Base-by-base conservation (phyloP, 2,888 invertebrate genomes). In the Phortica okadai region DNA sequence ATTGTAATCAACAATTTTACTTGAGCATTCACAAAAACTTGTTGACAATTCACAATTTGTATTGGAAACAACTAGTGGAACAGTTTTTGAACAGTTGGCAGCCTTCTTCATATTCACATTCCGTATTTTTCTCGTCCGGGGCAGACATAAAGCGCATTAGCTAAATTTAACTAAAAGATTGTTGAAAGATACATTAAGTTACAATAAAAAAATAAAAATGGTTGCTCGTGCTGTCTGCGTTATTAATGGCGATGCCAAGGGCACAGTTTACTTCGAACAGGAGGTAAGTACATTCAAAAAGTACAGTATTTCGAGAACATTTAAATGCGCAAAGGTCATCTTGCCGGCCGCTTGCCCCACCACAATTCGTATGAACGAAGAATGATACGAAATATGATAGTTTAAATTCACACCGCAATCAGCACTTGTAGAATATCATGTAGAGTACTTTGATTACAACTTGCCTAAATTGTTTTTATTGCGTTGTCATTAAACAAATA, bases 211-310 rank as follows among this genome's bases (percentile, higher is more conserved):
- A 70, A 70, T 25, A 54, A 90, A 88, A 85, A 94, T 94, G 94
- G 92, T 93, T 78, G 90, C 91, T 33, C 96, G 95, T 93, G 97
- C 97, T 77, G 97, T 97, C 78, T 97, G 97, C 91, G 97, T 97
- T 84, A 93, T 98, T 81, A 95, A 94, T 81, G 97, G 97, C 41
- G 97, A 97, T 90, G 96, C 96, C 56, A 94, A 93, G 84, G 98
- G 98, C 81, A 96, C 96, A 8, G 92, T 98, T 77, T 94, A 92
- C 91, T 97, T 98, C 89, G 94, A 94, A 77, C 97, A 97, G 92
- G 92, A 93, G 91, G 96, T 95, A 92, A 91, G 91, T 88, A 7
- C 1, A 73, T 59, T 6, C 44, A 69, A 77, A 64, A 66, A 41
- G 33, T 62, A 56, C 14, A 69, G 41, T 33, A 6, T 54, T 66